Conservation (phyloP, 2,888 invertebrate species). For the Meiosimyza platycephala region DNA sequence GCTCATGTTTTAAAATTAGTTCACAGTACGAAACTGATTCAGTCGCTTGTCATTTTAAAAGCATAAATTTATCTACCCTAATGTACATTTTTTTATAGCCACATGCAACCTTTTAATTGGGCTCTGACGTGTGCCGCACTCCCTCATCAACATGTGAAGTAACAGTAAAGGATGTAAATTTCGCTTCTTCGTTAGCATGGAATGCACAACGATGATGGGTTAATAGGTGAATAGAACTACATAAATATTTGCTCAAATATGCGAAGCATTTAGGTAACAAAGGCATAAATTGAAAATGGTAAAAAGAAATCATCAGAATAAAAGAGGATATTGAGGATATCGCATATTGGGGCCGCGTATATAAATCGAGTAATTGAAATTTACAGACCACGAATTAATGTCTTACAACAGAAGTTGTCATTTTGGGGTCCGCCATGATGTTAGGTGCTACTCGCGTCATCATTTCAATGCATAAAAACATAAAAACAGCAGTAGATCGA, state of each 20-base stretch:
- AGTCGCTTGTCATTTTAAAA: no score
- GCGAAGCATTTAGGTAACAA: slow-evolving; percentile 13
- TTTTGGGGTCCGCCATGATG: no score
- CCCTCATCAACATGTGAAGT: slow-evolving; percentile 1
- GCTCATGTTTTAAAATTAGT: not conserved
- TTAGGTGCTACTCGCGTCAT: no score
- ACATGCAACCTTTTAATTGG: slow-evolving; percentile 50
- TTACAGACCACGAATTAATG: no score
- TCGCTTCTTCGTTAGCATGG: not conserved
- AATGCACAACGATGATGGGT: slow-evolving; percentile 6
- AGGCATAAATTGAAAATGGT: not conserved
- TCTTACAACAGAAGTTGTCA: no score
- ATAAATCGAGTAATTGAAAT: no score
- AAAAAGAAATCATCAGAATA: not conserved
- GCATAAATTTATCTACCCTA: no score
- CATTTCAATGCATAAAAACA: no score
- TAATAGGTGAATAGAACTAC: slow-evolving; percentile 25
- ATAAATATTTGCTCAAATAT: slow-evolving; percentile 29
- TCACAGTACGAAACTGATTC: no score
- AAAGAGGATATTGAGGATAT: no score
- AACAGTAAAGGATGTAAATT: not conserved
- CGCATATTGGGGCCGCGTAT: no score
- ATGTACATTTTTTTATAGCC: slow-evolving; percentile 36
- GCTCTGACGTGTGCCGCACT: slow-evolving; percentile 48
- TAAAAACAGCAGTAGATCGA: no score